Conservation (phyloP, 2,888 invertebrate species). For the Caenorhabditis afra region DNA sequence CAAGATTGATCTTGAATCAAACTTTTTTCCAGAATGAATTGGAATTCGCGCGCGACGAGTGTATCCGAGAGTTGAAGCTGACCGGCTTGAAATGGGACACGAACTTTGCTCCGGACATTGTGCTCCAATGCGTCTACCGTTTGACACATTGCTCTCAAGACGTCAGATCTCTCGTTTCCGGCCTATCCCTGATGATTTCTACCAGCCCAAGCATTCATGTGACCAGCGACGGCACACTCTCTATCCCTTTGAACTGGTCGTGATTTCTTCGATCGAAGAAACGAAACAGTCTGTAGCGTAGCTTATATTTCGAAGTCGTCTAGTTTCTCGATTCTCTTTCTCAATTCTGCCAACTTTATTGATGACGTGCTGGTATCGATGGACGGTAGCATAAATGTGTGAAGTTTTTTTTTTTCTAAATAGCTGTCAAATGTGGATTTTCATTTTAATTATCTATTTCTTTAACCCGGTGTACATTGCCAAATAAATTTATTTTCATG, state of each 20-base stretch:
- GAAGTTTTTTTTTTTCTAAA: slow-evolving; percentile 12
- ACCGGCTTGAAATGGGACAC: slow-evolving; percentile 62
- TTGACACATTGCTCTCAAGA: slow-evolving; percentile 44
- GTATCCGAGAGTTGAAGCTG: slow-evolving; percentile 61
- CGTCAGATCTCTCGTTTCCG: slow-evolving; percentile 49
- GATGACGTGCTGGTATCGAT: slow-evolving; percentile 22
- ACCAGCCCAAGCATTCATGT: slow-evolving; percentile 74
- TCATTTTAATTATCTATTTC: slow-evolving; percentile 1
- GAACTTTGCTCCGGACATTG: slow-evolving; percentile 47
- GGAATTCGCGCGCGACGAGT: slow-evolving; percentile 44
- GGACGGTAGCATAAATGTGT: slow-evolving; percentile 36
- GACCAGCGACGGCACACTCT: slow-evolving; percentile 71
- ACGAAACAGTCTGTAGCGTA: slow-evolving; percentile 1
- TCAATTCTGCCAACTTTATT: slow-evolving; percentile 1
- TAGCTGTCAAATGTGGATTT: slow-evolving; percentile 24
- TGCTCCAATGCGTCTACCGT: slow-evolving; percentile 55
- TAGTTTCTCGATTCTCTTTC: background rate
- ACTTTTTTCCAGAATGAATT: slow-evolving; percentile 51
- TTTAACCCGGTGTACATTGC: background rate
- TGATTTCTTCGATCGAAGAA: slow-evolving; percentile 18
- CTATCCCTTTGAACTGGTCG: slow-evolving; percentile 74
- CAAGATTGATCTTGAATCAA: background rate
- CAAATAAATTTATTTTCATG: slow-evolving; percentile 1
- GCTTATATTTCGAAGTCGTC: background rate
- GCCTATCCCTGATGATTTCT: slow-evolving; percentile 71